phyloP scores from a whole-genome alignment of 2,113 vertebrate genomes.

The Lophura nycthemera region DNA sequence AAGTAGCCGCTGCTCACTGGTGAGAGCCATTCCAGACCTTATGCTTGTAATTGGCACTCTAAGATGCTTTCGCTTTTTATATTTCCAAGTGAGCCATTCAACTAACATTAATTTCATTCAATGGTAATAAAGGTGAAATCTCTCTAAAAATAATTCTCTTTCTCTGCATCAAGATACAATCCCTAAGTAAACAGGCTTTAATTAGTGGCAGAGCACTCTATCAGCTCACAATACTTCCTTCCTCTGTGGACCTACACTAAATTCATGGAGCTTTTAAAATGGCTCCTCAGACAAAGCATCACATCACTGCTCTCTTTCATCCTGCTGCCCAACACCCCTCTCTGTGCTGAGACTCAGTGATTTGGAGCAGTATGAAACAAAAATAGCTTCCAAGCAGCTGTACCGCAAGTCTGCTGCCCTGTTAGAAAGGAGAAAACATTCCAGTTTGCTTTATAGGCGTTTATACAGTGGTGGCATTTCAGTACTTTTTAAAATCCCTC shows the following conservation, averaged over 20 bases:
- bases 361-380: conserved; percentile 43
- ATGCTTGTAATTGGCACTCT: conserved; percentile 54
- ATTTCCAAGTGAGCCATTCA: conserved; percentile 54
- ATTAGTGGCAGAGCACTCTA: conserved; percentile 26
- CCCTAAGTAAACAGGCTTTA: conserved; percentile 56
- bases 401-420: not conserved
- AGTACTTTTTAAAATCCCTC: not conserved
- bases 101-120: not conserved
- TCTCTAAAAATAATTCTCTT: conserved; percentile 51
- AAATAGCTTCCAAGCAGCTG: conserved; percentile 58
- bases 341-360: conserved; percentile 19
- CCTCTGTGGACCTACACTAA: not conserved
- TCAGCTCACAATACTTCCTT: not conserved
- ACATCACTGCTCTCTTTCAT: conserved; percentile 26
- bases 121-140: conserved; percentile 51
- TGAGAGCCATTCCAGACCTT: conserved; percentile 46
- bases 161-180: conserved; percentile 19
- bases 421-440: conserved; percentile 7
- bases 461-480: not conserved
- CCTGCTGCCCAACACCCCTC: conserved; percentile 16
- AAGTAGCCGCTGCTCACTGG: not conserved
- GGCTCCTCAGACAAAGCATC: not conserved
- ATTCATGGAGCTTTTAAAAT: conserved; percentile 26
- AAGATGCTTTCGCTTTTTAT: conserved; percentile 48
- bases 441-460: not conserved